Conservation (phyloP, 2,888 invertebrate genomes). For the Drosophila colorata region DNA sequence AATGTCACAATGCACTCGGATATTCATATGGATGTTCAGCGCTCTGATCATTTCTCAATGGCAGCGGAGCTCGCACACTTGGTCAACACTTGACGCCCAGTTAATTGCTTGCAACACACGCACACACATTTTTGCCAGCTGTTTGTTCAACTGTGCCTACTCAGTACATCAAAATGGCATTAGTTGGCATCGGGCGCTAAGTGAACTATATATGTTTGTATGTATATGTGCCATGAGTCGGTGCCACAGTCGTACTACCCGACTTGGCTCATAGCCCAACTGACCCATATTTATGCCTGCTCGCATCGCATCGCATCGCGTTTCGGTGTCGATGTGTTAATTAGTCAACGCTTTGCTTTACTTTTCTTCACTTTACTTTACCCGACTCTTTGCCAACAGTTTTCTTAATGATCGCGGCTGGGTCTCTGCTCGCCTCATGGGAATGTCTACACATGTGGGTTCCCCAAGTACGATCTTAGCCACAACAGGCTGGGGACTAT, state of each 20-base stretch:
- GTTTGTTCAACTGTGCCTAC: conserved; percentile 43
- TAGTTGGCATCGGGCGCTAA: conserved; percentile 52
- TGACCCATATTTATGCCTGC: conserved; percentile 56
- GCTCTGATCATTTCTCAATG: conserved; percentile 29
- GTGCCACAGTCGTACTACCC: conserved; percentile 7
- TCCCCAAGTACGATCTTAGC: conserved; percentile 2
- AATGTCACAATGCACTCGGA: conserved; percentile 60
- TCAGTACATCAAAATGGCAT: conserved; percentile 72
- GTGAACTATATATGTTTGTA: conserved; percentile 35
- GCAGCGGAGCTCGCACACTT: conserved; percentile 25
- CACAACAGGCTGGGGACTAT: not conserved
- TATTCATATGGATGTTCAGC: conserved; percentile 1
- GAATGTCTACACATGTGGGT: conserved; percentile 6
- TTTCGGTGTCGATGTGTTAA: conserved; percentile 66
- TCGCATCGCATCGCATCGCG: conserved; percentile 35
- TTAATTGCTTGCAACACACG: conserved; percentile 60
- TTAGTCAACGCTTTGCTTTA: conserved; percentile 58
- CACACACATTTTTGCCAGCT: conserved; percentile 17
- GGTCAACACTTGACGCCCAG: conserved; percentile 61
- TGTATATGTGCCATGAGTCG: not conserved
- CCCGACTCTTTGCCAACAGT: conserved; percentile 39
- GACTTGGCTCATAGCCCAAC: conserved; percentile 13
- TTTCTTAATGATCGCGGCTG: conserved; percentile 49
- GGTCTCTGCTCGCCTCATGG: conserved; percentile 17
- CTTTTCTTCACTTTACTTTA: conserved; percentile 3